These are phyloP conservation scores for Galbula dea DNA, from an alignment of 2,113 vertebrate species.

Conservation along the genomic window DNA sequence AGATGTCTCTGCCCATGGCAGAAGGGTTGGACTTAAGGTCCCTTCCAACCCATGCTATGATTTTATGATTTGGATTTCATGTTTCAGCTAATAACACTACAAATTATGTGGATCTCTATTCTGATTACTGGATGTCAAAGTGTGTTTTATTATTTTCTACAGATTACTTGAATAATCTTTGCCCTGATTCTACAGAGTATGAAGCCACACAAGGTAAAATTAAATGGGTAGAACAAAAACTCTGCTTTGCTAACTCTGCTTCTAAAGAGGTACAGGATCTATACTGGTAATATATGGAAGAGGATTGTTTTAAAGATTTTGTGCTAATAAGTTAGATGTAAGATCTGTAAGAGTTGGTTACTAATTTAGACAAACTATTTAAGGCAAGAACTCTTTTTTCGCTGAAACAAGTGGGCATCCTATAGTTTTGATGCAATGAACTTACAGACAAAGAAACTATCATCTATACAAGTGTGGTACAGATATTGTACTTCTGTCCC, in stretches of 20 bases:
- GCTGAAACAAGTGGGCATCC: background rate
- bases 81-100: background rate
- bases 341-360: background rate
- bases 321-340: background rate
- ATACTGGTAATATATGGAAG: background rate
- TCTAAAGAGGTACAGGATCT: background rate
- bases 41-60: background rate
- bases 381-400: background rate
- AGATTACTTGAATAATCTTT: constrained; percentile 99
- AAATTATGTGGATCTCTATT: background rate
- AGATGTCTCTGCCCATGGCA: background rate
- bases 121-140: background rate
- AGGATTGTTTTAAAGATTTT: background rate
- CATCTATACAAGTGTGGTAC: background rate
- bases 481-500: background rate
- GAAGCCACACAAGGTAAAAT: constrained; percentile 91
- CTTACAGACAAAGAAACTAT: background rate
- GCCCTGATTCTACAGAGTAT: constrained; percentile 92
- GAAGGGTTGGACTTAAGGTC: background rate
- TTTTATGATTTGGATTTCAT: background rate
- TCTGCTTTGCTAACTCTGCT: background rate
- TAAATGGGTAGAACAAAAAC: background rate
- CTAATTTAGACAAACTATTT: background rate
- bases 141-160: constrained; percentile 41
- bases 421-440: background rate